Evolutionary conservation across 1,140 invertebrate species (phyloP).

Genomic region (Araneus ventricosus): DNA sequence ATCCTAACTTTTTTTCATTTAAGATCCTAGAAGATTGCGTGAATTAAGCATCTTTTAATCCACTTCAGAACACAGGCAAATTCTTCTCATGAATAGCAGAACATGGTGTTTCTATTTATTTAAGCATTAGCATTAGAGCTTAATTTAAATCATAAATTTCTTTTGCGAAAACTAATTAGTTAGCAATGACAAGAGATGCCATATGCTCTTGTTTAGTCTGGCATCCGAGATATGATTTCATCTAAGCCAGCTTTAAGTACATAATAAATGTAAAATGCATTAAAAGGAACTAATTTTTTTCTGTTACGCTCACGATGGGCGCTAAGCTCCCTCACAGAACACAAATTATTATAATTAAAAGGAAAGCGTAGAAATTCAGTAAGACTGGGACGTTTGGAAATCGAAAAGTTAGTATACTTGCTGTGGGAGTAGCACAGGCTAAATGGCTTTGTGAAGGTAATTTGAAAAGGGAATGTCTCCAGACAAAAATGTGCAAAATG

Average conservation of each 20-base stretch:
- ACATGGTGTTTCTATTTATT: slow-evolving; percentile 8
- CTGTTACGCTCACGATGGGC: neutral
- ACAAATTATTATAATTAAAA: slow-evolving; percentile 31
- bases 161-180: slow-evolving; percentile 21
- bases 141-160: slow-evolving; percentile 19
- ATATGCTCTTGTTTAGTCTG: neutral
- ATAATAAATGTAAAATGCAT: slow-evolving; percentile 34
- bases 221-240: slow-evolving; percentile 1
- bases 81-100: neutral
- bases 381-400: neutral
- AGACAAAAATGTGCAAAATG: neutral
- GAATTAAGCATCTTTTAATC: neutral
- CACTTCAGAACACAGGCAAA: neutral
- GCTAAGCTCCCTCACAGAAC: neutral
- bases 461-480: slow-evolving; percentile 30
- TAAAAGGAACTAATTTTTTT: neutral
- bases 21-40: neutral
- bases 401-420: slow-evolving; percentile 6
- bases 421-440: neutral
- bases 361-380: slow-evolving; percentile 22
- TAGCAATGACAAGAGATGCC: neutral
- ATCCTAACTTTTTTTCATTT: neutral
- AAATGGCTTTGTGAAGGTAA: slow-evolving; percentile 36
- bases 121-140: neutral
- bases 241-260: slow-evolving; percentile 9